Conservation (phyloP, 2,888 invertebrate species). For the Volucella inflata region DNA sequence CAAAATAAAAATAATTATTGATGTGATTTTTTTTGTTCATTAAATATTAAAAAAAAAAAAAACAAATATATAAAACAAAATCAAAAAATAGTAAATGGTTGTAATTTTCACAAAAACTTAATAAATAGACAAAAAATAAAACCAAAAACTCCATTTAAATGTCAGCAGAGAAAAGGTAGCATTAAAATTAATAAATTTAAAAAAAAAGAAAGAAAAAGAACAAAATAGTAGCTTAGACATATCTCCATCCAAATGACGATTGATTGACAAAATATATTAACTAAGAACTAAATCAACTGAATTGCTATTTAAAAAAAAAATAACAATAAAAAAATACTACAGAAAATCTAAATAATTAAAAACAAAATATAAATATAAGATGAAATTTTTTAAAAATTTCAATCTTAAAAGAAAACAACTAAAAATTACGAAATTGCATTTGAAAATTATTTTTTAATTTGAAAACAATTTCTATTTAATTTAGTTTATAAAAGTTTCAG, state of each 20-base stretch:
- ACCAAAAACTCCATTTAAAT: constrained; percentile 14
- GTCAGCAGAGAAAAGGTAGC: constrained; percentile 24
- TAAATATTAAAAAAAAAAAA: constrained; percentile 6
- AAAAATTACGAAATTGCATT: constrained; percentile 43
- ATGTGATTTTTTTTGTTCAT: constrained; percentile 25
- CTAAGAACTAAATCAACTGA: constrained; percentile 34
- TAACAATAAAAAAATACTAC: constrained; percentile 27
- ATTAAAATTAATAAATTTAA: constrained; percentile 17
- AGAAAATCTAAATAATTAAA: constrained; percentile 13
- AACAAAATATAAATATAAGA: constrained; percentile 22
- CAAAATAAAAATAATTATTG: neutral
- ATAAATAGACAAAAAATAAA: constrained; percentile 30
- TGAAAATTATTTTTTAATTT: constrained; percentile 25
- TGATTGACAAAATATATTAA: constrained; percentile 30
- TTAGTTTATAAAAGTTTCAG: neutral
- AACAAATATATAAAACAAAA: constrained; percentile 18
- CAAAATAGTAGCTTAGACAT: constrained; percentile 69
- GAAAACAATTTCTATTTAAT: neutral
- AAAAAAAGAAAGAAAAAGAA: constrained; percentile 31
- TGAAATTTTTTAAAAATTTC: constrained; percentile 44
- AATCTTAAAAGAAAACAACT: constrained; percentile 42
- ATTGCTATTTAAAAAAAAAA: constrained; percentile 21
- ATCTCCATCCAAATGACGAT: constrained; percentile 69
- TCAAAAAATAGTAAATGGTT: constrained; percentile 58
- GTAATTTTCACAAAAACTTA: constrained; percentile 51